A percentile compares a stretch with the other conserved stretches of the same genome.
Evolutionary conservation across 2,113 vertebrate genomes (phyloP).

Genomic region (Osmerus eperlanus): DNA sequence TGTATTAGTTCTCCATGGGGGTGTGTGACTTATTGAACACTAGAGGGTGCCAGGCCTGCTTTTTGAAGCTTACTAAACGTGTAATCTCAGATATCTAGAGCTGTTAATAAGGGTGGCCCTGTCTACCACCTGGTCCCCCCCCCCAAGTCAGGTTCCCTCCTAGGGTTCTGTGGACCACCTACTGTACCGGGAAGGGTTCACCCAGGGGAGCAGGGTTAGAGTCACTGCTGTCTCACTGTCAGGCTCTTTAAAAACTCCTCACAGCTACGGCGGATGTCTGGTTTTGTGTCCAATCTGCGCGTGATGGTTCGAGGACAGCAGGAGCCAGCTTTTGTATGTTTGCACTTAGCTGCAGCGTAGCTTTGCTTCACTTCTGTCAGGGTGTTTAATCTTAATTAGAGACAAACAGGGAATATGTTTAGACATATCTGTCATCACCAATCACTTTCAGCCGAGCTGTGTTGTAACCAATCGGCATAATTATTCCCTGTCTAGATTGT

Average conservation of each 20-base stretch:
- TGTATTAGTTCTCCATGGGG: no score
- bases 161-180: no score
- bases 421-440: conserved; percentile 49
- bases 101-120: neutral
- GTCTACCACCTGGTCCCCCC: neutral
- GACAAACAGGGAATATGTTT: conserved; percentile 53
- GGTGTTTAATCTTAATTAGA: conserved; percentile 56
- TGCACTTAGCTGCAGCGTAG: neutral
- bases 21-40: conserved; percentile 23
- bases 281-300: no score
- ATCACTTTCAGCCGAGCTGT: conserved; percentile 35
- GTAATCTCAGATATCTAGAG: neutral
- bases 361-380: conserved; percentile 34
- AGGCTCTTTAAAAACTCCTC: no score
- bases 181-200: no score
- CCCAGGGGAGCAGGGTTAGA: no score
- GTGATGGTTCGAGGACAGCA: no score
- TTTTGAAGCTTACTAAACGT: neutral
- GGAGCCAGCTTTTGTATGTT: no score
- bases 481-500: conserved; percentile 32
- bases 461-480: conserved; percentile 24
- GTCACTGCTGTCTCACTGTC: no score
- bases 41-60: conserved; percentile 42
- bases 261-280: no score
- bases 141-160: no score